These are phyloP conservation scores for Hippolais icterina DNA, from an alignment of 2,113 vertebrate species.

Conservation along the genomic window DNA sequence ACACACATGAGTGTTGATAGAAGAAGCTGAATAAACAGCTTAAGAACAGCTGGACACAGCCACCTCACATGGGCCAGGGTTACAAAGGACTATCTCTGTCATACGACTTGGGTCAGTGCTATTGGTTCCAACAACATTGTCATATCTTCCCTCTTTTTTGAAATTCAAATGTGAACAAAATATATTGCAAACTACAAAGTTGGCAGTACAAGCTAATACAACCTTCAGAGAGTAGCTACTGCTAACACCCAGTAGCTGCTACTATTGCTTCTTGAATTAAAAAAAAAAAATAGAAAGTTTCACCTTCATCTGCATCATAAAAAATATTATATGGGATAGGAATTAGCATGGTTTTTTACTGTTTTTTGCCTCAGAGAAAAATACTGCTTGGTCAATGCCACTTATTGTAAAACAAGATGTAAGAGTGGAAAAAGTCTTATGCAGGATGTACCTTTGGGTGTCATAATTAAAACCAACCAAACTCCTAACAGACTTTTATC, in stretches of 20 bases:
- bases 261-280: neutral
- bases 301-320: neutral
- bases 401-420: neutral
- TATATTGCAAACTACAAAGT: slow-evolving; percentile 1
- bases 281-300: neutral
- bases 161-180: slow-evolving; percentile 62
- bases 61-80: neutral
- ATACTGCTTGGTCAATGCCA: neutral
- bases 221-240: neutral
- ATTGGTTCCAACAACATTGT: slow-evolving; percentile 27
- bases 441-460: neutral
- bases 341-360: neutral
- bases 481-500: neutral
- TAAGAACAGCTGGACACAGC: slow-evolving; percentile 22
- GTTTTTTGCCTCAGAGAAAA: neutral
- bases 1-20: slow-evolving; percentile 30
- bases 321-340: neutral
- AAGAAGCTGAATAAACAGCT: slow-evolving; percentile 35
- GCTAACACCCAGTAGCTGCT: neutral
- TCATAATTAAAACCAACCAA: neutral
- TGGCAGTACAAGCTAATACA: neutral
- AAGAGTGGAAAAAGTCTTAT: neutral
- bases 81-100: slow-evolving; percentile 31
- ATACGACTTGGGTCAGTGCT: neutral
- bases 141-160: slow-evolving; percentile 29